Conservation (phyloP, 2,888 invertebrate species). For the Tridacna gigas region DNA sequence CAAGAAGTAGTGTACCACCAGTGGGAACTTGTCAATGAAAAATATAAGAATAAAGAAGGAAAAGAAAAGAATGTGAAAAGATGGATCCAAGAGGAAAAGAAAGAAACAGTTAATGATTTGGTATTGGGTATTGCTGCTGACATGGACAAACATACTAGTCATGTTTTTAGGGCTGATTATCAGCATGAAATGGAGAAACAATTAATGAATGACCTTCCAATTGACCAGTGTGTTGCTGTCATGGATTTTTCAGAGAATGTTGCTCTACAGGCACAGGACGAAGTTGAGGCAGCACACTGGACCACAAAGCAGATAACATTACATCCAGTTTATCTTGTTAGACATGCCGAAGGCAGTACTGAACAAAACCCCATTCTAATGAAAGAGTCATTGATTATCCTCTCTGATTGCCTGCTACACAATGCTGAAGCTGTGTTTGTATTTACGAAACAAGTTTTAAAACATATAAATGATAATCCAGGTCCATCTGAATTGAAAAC, state of each 20-base stretch:
- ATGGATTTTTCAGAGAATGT: conserved; percentile 55
- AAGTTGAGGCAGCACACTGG: neutral
- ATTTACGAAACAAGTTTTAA: too few species aligned
- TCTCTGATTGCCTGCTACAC: too few species aligned
- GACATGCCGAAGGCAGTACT: too few species aligned
- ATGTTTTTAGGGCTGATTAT: neutral
- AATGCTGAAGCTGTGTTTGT: too few species aligned
- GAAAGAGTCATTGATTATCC: too few species aligned
- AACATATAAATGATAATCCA: too few species aligned
- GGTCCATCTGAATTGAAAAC: too few species aligned
- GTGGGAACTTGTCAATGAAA: neutral
- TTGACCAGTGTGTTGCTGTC: conserved; percentile 35
- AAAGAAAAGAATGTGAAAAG: neutral
- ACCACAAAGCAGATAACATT: neutral
- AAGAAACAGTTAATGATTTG: neutral
- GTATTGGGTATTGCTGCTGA: neutral
- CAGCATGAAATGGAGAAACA: conserved; percentile 40
- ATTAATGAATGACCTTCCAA: conserved; percentile 32
- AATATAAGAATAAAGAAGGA: neutral
- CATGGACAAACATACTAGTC: neutral
- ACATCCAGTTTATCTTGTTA: too few species aligned
- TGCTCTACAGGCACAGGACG: neutral
- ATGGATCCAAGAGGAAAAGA: neutral
- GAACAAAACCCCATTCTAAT: too few species aligned
- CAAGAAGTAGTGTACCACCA: neutral